Percentiles rank a stretch among this genome's conserved stretches.
Evolutionary conservation across 2,888 invertebrate genomes (phyloP).

Genomic region (Chymomyza amoena): DNA sequence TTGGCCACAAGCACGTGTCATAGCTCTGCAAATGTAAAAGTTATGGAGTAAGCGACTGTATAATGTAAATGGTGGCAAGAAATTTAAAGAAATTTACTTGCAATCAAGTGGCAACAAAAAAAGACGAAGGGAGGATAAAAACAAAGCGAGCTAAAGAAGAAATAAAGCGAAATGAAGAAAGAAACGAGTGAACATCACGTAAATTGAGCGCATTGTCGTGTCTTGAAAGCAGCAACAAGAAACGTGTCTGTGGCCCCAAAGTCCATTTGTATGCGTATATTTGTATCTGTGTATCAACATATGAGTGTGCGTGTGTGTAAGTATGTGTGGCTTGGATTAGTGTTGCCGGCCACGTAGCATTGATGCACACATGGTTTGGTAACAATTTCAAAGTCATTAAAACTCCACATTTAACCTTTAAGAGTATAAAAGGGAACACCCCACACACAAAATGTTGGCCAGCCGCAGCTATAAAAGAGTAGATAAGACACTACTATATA

Average conservation of each 20-base stretch:
- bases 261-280: background rate
- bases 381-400: constrained; percentile 66
- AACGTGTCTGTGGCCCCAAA: constrained; percentile 27
- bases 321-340: background rate
- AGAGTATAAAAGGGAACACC: constrained; percentile 6
- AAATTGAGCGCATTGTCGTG: constrained; percentile 28
- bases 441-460: constrained; percentile 9
- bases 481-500: background rate
- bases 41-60: background rate
- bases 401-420: constrained; percentile 36
- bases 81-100: constrained; percentile 2
- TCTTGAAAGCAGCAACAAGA: constrained; percentile 24
- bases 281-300: background rate
- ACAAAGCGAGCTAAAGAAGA: background rate
- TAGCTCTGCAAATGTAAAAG: background rate
- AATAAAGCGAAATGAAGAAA: background rate
- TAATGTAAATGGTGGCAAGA: background rate
- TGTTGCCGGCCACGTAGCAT: constrained; percentile 21
- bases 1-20: constrained; percentile 6
- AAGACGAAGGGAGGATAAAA: background rate
- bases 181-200: constrained; percentile 10
- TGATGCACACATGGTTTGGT: constrained; percentile 24
- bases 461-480: background rate
- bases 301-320: too few relatives aligned
- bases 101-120: constrained; percentile 6